Percentiles rank a stretch among this genome's conserved stretches.
phyloP scores from a whole-genome alignment of 2,113 vertebrate species.

The Anguilla rostrata region DNA sequence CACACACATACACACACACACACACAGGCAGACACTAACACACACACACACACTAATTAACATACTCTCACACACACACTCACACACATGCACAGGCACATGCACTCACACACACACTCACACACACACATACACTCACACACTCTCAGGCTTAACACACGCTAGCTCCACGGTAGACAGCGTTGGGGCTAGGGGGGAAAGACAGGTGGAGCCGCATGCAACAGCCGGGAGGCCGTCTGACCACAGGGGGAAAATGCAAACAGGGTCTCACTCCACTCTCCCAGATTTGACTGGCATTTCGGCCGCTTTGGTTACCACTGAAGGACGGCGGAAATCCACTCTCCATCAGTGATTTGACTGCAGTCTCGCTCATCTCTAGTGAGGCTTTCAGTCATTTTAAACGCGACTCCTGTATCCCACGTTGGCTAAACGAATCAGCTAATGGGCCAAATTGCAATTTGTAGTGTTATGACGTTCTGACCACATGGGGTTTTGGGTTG shows the following conservation, averaged over 20 bases:
- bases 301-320: not conserved
- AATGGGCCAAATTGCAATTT: too few species aligned
- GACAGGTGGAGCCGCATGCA: not conserved
- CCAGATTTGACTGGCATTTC: not conserved
- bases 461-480: not conserved
- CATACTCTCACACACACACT: not conserved
- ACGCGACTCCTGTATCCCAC: too few species aligned
- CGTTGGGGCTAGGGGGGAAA: not conserved
- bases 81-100: slow-evolving; percentile 13
- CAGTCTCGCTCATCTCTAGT: too few species aligned
- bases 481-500: not conserved
- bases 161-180: too few species aligned
- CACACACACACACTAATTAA: slow-evolving; percentile 10
- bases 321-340: not conserved
- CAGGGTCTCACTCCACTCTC: not conserved
- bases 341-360: too few species aligned
- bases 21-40: not conserved
- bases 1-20: too few species aligned
- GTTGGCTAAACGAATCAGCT: too few species aligned
- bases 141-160: too few species aligned
- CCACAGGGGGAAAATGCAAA: not conserved
- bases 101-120: not conserved
- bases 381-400: too few species aligned
- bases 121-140: not conserved
- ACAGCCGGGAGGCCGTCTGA: not conserved